Evolutionary conservation across 2,797 vertebrate species (phyloP), one percentile per base, ranked within the genome.

Genomic region (Oreonectes daqikongensis): DNA sequence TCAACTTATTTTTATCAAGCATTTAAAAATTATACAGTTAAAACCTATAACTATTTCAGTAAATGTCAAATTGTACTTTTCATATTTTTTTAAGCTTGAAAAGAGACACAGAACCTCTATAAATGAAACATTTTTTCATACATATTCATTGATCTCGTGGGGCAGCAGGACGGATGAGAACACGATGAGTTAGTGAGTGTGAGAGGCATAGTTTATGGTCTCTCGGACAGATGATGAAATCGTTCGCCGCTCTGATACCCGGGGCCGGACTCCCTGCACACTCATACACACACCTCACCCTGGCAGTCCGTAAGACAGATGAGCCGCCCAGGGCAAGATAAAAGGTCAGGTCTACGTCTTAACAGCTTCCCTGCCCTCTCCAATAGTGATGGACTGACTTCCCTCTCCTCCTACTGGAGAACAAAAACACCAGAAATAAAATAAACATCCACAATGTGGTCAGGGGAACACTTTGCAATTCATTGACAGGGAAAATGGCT

Each of bases 281-380:
- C 60, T 28, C 72, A 32, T 59, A 20, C 73, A 73, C 52, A 72
- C 40, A 67, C 15, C 14, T 20, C 14, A 0, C 57, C 32, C 50
- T 75, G 60, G 10, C 75, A 72, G 15, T 26, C n/a, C 28, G 24
- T 50, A 66, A 75, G 68, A 83, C 74, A 75, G 79, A 83, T 80
- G 78, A 71, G 71, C 48, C 22, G 28, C 46, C 61, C 46, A 71
- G 24, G 3, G 5, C 26, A 50, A 57, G 71, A 78, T 78, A 77
- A 83, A 83, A 83, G 73, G 81, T 84, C 79, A 81, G 79, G 30
- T 40, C 22, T 4, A 24, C 75, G 61, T 76, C 75, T 78, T 70
- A 65, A 72, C 61, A 46, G 78, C 79, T 48, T 68, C 71, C 71
- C 67, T 53, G 26, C 38, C 72, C 72, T 71, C 59, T 84, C 65